These are phyloP conservation scores for Eublepharis macularius DNA, from an alignment of 2,113 vertebrate species.

Conservation along the genomic window DNA sequence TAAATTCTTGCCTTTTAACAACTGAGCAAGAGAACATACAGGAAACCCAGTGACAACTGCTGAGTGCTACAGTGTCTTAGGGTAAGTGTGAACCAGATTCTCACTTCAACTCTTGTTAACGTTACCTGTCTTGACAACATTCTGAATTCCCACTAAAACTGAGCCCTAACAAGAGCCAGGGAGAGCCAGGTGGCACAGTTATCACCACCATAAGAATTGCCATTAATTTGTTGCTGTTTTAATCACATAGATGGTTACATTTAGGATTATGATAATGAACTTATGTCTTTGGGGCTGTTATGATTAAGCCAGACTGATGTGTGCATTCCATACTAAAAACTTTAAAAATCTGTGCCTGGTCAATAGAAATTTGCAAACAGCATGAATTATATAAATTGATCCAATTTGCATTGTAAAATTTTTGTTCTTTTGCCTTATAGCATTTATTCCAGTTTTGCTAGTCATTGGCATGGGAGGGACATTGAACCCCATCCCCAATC, in stretches of 20 bases:
- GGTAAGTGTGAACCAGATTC: not conserved
- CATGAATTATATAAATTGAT: not conserved
- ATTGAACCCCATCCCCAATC: not conserved
- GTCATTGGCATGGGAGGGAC: not conserved
- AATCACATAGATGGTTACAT: not conserved
- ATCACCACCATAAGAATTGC: not conserved
- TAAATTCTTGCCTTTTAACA: constrained; percentile 25
- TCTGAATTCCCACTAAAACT: not conserved
- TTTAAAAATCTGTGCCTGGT: too few species aligned
- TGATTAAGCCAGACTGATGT: not conserved
- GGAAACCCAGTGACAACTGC: not conserved
- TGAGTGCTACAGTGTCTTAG: not conserved
- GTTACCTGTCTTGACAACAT: not conserved
- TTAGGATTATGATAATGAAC: not conserved
- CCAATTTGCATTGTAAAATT: not conserved
- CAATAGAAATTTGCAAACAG: not conserved
- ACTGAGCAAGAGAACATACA: constrained; percentile 23
- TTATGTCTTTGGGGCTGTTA: too few species aligned
- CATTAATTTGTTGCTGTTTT: not conserved
- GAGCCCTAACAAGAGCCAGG: not conserved
- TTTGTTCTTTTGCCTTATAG: not conserved
- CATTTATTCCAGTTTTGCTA: not conserved
- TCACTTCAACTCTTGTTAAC: not conserved
- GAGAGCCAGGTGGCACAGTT: not conserved
- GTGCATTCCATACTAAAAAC: not conserved